Base-by-base conservation (phyloP, 1,140 invertebrate species). In the Diorhabda sublineata region DNA sequence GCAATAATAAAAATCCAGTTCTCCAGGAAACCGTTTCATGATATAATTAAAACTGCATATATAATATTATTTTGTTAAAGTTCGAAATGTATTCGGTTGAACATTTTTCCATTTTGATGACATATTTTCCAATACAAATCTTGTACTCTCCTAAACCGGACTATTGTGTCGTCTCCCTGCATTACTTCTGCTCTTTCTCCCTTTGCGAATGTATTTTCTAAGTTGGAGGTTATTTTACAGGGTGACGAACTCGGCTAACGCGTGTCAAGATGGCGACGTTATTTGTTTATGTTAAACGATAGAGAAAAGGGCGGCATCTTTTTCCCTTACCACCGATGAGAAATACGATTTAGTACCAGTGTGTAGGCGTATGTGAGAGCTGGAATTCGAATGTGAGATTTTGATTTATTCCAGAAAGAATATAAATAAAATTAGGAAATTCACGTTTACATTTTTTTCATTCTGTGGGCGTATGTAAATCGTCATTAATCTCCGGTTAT, bases 221-320 rank as follows among this genome's bases (percentile, higher is more conserved):
- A 68, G 45, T 58, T 64, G n/a, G 45, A 42, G 58, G 58, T 61
- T 62, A 52, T 69, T 68, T 64, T 58, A 64, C 68, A 64, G 64
- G 64, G 62, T 69, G 66, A 61, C 66, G 66, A 67, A 11, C 47
- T 45, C 66, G 42, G 11, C 61, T 62, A 62, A 62, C 61, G n/a
- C 61, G 43, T 62, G 61, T 62, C 61, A 62, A 62, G 44, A 62
- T 62, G 61, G 61, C 61, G 61, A 45, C 61, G 43, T 8, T 52
- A 52, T 52, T 52, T 52, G 47, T 52, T 52, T 52, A 52, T 52
- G 47, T n/a, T 52, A 52, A 52, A 52, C 6, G 47, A n/a, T 6
- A 52, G 47, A 52, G 47, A 52, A 52, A 52, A 52, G 47, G 47
- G 47, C 47, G 47, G 47, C 47, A n/a, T 52, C 47, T n/a, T 52